A percentile compares a stretch with the other conserved stretches of the same genome.
Conservation (phyloP, 2,888 invertebrate species). For the Automeris io region DNA sequence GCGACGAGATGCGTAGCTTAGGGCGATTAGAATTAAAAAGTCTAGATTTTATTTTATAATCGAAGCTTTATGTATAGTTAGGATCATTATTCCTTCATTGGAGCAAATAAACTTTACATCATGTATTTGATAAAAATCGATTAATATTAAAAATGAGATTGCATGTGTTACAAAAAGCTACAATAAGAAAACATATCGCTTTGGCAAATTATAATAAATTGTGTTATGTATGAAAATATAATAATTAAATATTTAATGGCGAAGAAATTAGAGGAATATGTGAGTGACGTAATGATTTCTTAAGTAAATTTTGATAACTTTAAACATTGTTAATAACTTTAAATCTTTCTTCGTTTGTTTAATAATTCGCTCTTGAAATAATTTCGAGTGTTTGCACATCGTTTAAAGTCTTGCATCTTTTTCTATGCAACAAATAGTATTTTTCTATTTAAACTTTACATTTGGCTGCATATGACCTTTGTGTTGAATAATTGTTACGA, state of each 20-base stretch:
- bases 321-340: constrained; percentile 26
- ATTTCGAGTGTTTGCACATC: constrained; percentile 1
- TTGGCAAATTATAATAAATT: constrained; percentile 49
- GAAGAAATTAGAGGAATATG: constrained; percentile 21
- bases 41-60: constrained; percentile 71
- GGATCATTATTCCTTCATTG: constrained; percentile 57
- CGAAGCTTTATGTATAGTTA: constrained; percentile 72
- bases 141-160: constrained; percentile 31
- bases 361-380: neutral
- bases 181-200: constrained; percentile 76
- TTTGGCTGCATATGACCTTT: neutral
- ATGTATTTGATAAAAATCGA: constrained; percentile 72
- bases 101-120: constrained; percentile 52
- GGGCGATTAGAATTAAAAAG: constrained; percentile 56
- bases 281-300: constrained; percentile 13
- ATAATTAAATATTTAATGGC: constrained; percentile 10
- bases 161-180: constrained; percentile 58
- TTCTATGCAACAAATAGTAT: constrained; percentile 5
- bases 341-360: constrained; percentile 12
- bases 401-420: neutral
- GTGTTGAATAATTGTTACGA: neutral
- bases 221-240: constrained; percentile 15
- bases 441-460: constrained; percentile 5
- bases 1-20: constrained; percentile 64
- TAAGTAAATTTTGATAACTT: constrained; percentile 32